Conservation (phyloP, 2,797 vertebrate species). For the Novumbra hubbsi region DNA sequence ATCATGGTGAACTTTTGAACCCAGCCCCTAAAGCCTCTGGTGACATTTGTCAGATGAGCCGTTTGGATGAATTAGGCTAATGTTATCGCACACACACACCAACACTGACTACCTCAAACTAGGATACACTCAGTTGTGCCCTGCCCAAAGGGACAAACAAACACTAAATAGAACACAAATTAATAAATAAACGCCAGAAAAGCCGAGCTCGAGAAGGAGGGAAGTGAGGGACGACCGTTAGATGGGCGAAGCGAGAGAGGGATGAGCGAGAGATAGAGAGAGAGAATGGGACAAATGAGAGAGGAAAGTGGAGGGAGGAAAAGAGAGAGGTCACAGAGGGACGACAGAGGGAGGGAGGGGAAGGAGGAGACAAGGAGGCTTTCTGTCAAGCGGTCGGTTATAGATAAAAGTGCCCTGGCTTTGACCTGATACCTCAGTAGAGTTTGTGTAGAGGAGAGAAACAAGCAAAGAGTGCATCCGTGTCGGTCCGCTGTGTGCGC, state of each 20-base stretch:
- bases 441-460: no score
- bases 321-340: conserved; percentile 10
- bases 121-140: conserved; percentile 6
- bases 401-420: background rate
- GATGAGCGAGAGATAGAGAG: conserved; percentile 2
- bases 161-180: conserved; percentile 2
- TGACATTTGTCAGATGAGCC: conserved; percentile 42
- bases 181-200: background rate
- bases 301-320: conserved; percentile 17
- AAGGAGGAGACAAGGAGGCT: background rate
- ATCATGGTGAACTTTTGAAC: conserved; percentile 61
- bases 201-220: background rate
- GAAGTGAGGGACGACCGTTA: background rate
- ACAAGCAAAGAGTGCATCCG: no score
- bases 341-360: conserved; percentile 22
- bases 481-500: no score
- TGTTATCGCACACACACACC: conserved; percentile 29
- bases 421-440: background rate
- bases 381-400: background rate
- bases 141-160: conserved; percentile 19
- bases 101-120: conserved; percentile 35
- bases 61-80: conserved; percentile 56
- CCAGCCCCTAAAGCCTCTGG: conserved; percentile 41
- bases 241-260: background rate
- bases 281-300: conserved; percentile 15